Conservation (phyloP, 2,797 vertebrate species). For the Gallirallus australis region DNA sequence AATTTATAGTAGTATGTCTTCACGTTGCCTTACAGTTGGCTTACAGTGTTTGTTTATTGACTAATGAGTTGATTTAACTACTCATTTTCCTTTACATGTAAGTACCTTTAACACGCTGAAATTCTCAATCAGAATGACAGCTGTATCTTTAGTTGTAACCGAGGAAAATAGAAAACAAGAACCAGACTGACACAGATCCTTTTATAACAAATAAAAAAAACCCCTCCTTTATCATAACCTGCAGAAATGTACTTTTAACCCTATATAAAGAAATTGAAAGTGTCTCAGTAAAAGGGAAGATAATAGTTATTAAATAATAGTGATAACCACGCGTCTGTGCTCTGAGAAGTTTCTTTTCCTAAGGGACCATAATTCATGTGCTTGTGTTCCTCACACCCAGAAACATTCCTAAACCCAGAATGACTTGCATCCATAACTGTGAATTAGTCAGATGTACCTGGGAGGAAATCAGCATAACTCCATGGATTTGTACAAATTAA, state of each 20-base stretch:
- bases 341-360: background rate
- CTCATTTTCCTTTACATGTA: background rate
- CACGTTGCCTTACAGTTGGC: accelerated
- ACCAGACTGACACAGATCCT: background rate
- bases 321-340: background rate
- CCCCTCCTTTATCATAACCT: background rate
- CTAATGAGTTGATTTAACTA: background rate
- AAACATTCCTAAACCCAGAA: background rate
- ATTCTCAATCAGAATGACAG: background rate
- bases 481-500: background rate
- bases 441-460: background rate
- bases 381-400: background rate
- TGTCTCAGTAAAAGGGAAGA: background rate
- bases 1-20: background rate
- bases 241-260: background rate
- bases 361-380: background rate
- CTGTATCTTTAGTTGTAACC: background rate
- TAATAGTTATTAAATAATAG: background rate
- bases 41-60: background rate
- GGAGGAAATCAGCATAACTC: background rate
- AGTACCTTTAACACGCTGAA: background rate
- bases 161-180: background rate
- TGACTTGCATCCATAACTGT: background rate
- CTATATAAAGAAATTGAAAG: background rate
- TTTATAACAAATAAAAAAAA: background rate